Percentiles rank a stretch among this genome's conserved stretches.
phyloP scores from a whole-genome alignment of 2,888 invertebrate species.

The Phyto melanocephala region DNA sequence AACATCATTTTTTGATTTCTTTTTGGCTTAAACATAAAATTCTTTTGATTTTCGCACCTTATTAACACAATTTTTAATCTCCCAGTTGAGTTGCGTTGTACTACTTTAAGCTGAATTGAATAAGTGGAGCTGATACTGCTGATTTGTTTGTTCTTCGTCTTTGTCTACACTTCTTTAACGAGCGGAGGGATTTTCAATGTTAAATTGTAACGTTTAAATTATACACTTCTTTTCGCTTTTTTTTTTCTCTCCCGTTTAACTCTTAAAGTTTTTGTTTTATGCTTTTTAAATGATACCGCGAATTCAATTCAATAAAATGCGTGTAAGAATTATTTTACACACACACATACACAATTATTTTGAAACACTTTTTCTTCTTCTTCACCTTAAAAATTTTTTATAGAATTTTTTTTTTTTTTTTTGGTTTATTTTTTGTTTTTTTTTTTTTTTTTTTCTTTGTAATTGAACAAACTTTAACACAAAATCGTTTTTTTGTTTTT shows the following conservation, averaged over 20 bases:
- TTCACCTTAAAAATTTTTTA: too few species aligned
- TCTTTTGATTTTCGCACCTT: conserved; percentile 64
- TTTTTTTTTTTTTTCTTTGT: conserved; percentile 22
- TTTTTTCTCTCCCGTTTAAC: not conserved
- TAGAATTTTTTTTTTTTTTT: not conserved
- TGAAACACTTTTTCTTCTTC: not conserved
- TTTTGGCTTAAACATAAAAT: conserved; percentile 33
- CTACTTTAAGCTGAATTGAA: not conserved
- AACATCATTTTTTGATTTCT: conserved; percentile 45
- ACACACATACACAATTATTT: conserved; percentile 1
- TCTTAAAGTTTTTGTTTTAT: not conserved
- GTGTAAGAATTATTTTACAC: conserved; percentile 18
- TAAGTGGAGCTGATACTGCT: conserved; percentile 4
- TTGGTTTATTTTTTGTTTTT: conserved; percentile 20
- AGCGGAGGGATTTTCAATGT: conserved; percentile 11
- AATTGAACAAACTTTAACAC: conserved; percentile 22
- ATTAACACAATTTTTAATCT: conserved; percentile 59
- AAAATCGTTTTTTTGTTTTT: conserved; percentile 49
- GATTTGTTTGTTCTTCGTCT: not conserved
- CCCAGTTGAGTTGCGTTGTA: conserved; percentile 17
- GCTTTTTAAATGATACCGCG: conserved; percentile 32
- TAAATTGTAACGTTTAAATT: conserved; percentile 40
- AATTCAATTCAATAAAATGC: conserved; percentile 18
- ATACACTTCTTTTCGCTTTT: conserved; percentile 9
- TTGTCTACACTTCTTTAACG: conserved; percentile 35